A percentile compares a stretch with the other conserved stretches of the same genome.
phyloP scores from a whole-genome alignment of 2,113 vertebrate genomes.

The Daphoenositta chrysoptera region DNA sequence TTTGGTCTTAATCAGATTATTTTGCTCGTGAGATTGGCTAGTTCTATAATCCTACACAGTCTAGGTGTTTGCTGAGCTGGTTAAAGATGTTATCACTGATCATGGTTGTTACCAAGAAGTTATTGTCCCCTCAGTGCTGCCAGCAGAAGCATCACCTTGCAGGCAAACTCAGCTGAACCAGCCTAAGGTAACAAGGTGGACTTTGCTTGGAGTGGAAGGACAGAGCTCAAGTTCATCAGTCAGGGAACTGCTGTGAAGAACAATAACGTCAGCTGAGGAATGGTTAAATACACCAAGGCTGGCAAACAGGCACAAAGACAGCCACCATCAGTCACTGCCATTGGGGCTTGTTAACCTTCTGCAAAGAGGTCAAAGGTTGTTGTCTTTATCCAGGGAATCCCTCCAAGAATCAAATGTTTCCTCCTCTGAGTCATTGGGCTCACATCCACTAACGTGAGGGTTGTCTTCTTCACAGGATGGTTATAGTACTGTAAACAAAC shows the following conservation, averaged over 20 bases:
- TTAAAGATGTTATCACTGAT: neutral
- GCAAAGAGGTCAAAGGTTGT: neutral
- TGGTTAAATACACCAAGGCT: neutral
- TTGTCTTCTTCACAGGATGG: neutral
- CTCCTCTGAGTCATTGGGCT: neutral
- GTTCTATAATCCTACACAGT: neutral
- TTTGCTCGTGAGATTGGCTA: neutral
- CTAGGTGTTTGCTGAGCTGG: neutral
- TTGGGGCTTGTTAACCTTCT: neutral
- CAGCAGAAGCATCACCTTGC: neutral
- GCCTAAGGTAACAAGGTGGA: neutral
- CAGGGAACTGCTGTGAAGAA: neutral
- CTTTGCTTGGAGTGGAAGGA: neutral
- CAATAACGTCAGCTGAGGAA: neutral
- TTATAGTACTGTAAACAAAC: neutral
- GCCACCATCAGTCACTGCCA: neutral
- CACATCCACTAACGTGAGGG: rapidly evolving
- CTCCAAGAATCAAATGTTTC: neutral
- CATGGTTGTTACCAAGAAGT: rapidly evolving
- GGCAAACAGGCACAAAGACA: neutral
- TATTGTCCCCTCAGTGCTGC: neutral
- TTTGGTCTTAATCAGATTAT: neutral
- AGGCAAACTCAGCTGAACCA: neutral
- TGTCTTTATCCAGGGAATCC: neutral
- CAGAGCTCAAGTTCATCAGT: neutral